phyloP scores from a whole-genome alignment of 1,140 invertebrate genomes.

The Drosophila gunungcola region DNA sequence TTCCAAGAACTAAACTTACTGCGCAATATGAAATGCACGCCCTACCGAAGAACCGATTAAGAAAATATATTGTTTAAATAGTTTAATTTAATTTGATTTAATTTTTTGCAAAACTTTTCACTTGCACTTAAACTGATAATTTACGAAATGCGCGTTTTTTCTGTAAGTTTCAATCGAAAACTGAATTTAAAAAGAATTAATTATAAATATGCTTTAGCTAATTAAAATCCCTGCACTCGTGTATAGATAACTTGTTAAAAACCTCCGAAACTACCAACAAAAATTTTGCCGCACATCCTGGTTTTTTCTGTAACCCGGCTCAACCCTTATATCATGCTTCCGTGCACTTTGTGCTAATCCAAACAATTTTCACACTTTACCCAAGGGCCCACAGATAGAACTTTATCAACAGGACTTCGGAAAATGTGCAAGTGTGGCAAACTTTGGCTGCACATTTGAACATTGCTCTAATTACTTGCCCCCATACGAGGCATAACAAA shows the following conservation, averaged over 20 bases:
- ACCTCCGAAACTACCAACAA: slow-evolving; percentile 6
- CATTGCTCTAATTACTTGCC: slow-evolving; percentile 52
- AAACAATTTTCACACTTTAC: slow-evolving; percentile 50
- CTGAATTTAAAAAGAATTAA: too few relatives aligned
- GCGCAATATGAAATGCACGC: too few relatives aligned
- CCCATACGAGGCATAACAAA: slow-evolving; percentile 33
- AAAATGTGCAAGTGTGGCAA: slow-evolving; percentile 15
- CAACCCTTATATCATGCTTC: slow-evolving; percentile 27
- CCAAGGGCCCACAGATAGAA: slow-evolving; percentile 16
- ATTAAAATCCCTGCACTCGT: neutral
- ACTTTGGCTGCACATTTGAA: slow-evolving; percentile 59
- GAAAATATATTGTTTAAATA: too few relatives aligned
- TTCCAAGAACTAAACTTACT: too few relatives aligned
- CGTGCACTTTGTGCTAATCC: slow-evolving; percentile 22
- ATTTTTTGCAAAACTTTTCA: too few relatives aligned
- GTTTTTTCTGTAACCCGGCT: slow-evolving; percentile 33
- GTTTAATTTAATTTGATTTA: too few relatives aligned
- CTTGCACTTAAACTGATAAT: too few relatives aligned
- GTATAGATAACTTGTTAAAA: neutral
- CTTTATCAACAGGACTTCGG: slow-evolving; percentile 36
- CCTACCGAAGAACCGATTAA: too few relatives aligned
- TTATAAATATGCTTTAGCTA: neutral
- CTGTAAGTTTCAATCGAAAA: too few relatives aligned
- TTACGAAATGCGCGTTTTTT: too few relatives aligned
- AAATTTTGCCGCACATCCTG: slow-evolving; percentile 12